Evolutionary conservation across 2,888 invertebrate genomes (phyloP), one percentile per base, ranked within the genome.

Genomic region (Drosophila helvetica): DNA sequence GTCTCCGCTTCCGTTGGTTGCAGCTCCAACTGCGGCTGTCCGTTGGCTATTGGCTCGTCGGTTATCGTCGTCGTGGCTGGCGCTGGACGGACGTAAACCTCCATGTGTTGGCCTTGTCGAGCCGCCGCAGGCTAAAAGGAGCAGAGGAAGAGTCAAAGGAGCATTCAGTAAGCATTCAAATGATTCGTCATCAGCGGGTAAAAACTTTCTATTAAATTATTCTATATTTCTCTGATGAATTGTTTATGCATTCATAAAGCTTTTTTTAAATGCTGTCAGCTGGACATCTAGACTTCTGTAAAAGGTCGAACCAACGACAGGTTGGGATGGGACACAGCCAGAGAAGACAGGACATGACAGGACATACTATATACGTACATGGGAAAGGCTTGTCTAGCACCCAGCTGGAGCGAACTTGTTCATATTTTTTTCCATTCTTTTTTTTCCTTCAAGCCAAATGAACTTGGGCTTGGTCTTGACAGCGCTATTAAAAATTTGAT

Each of bases 31-130:
- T 47, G 60, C 38, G 55, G 38, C 47, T 47, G 61, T 50, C 64
- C 54, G 42, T 22, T 51, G 59, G 66, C 56, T 53, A 30, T 27
- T 45, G 27, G 66, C 45, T 43, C 30, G 15, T 33, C 56, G 55
- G 56, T 22, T 42, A 12, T 33, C 22, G 71, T 60, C 61, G 65
- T 45, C 58, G 53, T 60, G 50, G 56, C 59, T 70, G 53, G 53
- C 48, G 42, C 61, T 64, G 56, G 52, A 54, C 61, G 68, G 65
- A 68, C 75, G 75, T 67, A 77, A 57, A 74, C 69, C 78, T 78
- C 82, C 82, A 83, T 83, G 88, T 83, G 86, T 78, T 86, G 55
- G 86, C 86, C 76, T 80, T 80, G 81, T 54, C 61, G 64, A 65
- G 64, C 66, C 71, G 69, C 59, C 65, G 88, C 75, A 65, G 83